Evolutionary conservation across 2,888 invertebrate genomes (phyloP), one percentile per base, ranked within the genome.

Genomic region (Leptopilina myrica): DNA sequence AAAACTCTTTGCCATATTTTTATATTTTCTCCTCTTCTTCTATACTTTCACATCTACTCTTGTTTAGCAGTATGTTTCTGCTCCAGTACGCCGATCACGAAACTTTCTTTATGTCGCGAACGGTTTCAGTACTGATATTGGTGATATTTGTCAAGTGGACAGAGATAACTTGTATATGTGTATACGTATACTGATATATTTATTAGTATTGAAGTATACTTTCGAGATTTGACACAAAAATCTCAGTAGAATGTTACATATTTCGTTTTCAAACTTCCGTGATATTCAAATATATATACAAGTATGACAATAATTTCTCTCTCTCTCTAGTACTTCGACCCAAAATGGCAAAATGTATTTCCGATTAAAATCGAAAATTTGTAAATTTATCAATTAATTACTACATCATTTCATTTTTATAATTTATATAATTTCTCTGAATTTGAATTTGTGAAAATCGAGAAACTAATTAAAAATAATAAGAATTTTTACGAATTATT

Each of bases 121-220:
- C 65, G 79, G 64, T 73, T 77, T 78, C 76, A 53, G 43, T 64
- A 53, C 43, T 20, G 73, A 79, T 79, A 78, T 78, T 33, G 79
- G 75, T 73, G 75, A 81, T 81, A 77, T 77, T 78, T 79, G 80
- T 81, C 78, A 77, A 76, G 66, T 43, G 59, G 62, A 3, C 64
- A 64, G 20, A 33, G 49, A 49, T 49, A 43, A 43, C 43, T 6
- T 8, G 43, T 43, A 49, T 12, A 49, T 11, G 11, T 49, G 11
- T 49, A 49, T 11, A 49, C 49, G 11, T 9, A 46, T 46, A 46
- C 65, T 43, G 46, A 9, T 5, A 8, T 20, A 26, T 26, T 26
- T 26, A 15, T 8, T 46, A 8, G 43, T 46, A 46, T n/a, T 46
- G 59, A 59, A 59, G 59, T 20, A 69, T 20, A 69, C 14, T 26